Evolutionary conservation across 2,888 invertebrate species (phyloP), one percentile per base, ranked within the genome.

Genomic region (Cataglyphis livida): DNA sequence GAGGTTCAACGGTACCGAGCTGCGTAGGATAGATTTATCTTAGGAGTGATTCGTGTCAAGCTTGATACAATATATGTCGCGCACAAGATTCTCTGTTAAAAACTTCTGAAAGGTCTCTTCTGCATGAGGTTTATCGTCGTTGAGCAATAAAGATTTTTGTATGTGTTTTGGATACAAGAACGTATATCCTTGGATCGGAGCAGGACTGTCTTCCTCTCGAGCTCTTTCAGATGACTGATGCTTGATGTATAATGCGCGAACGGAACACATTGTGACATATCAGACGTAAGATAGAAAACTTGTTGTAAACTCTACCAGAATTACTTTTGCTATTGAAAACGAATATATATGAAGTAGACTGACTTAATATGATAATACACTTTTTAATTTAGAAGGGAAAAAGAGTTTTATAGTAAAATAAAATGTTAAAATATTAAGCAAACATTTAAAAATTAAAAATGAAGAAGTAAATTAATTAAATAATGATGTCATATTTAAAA

Each of bases 41-140:
- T 70, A 9, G 48, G 68, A 48, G 73, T 44, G 73, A 79, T 82
- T 84, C 71, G 48, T 65, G 35, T 21, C 65, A 79, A 84, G 79
- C 70, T 62, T 59, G 88, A 87, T 84, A 84, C 78, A 65, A 66
- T 75, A 88, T 84, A 86, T 79, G 38, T 41, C 32, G 64, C 18
- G 44, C 28, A 6, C 73, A 78, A 38, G 76, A 68, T 61, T 85
- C 12, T 12, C 83, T 79, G 28, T n/a, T 74, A 76, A 65, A 84
- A 88, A 71, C 75, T 82, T 48, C 57, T 62, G 61, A 66, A 82
- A 79, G 86, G 82, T 74, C 51, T 38, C 48, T 10, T n/a, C 70
- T 59, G 32, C 38, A 25, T 61, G 59, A 84, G 81, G 75, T 87
- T 84, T 76, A 51, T 75, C 38, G 59, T 57, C 64, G 79, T 81